These are phyloP conservation scores for Perizoma affinitatum DNA, from an alignment of 2,888 invertebrate genomes.

Conservation along the genomic window DNA sequence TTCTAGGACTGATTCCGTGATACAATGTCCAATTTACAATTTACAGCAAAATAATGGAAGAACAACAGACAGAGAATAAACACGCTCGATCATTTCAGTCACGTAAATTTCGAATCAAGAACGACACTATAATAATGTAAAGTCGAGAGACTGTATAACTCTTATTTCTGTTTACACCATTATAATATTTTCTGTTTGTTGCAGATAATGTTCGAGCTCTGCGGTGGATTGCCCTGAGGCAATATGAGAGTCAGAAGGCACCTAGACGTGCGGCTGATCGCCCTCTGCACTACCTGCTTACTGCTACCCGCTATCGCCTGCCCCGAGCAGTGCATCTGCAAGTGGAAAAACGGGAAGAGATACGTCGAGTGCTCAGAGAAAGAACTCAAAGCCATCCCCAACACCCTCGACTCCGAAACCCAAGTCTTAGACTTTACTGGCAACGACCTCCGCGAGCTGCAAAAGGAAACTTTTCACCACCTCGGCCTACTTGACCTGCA, in stretches of 20 bases:
- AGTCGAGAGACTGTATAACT: constrained; percentile 12
- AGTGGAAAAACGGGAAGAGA: constrained; percentile 96
- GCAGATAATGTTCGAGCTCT: constrained; percentile 70
- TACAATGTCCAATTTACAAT: constrained; percentile 45
- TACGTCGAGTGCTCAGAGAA: constrained; percentile 94
- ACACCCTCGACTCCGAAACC: constrained; percentile 91
- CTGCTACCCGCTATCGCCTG: constrained; percentile 84
- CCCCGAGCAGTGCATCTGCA: constrained; percentile 92
- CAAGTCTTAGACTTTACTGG: constrained; percentile 94
- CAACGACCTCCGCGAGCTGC: constrained; percentile 91
- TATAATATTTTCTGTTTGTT: constrained; percentile 60
- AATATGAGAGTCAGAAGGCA: constrained; percentile 70
- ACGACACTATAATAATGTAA: constrained; percentile 29
- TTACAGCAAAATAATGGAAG: constrained; percentile 34
- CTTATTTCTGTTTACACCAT: constrained; percentile 3
- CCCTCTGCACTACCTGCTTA: constrained; percentile 75
- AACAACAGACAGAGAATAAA: constrained; percentile 21
- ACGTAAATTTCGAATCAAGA: constrained; percentile 32
- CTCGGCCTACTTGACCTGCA: constrained; percentile 93
- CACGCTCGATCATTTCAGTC: constrained; percentile 22
- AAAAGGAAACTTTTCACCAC: constrained; percentile 90
- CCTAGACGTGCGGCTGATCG: constrained; percentile 73
- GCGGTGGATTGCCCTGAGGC: constrained; percentile 67
- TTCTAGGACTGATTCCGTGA: constrained; percentile 38
- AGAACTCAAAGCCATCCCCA: constrained; percentile 90